A percentile compares a stretch with the other conserved stretches of the same genome.
Evolutionary conservation across 2,113 vertebrate genomes (phyloP).

Genomic region (Corvus cornix): DNA sequence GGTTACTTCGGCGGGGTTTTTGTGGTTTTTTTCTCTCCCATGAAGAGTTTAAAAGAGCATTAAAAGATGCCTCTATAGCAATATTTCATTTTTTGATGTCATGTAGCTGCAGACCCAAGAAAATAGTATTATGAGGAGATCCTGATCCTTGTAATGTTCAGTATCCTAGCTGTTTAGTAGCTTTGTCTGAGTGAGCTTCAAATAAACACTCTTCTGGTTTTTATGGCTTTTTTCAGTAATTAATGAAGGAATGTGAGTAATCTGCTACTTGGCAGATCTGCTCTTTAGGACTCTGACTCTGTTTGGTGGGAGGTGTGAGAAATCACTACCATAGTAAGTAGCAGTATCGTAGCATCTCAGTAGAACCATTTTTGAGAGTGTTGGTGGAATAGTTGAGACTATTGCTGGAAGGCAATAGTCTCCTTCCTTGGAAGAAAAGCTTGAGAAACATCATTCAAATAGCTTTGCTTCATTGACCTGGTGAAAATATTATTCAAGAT

Average conservation of each 20-base stretch:
- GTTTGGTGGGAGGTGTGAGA: slow-evolving; percentile 48
- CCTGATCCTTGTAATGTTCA: background rate
- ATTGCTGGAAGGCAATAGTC: background rate
- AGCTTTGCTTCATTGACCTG: slow-evolving; percentile 7
- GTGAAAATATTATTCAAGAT: background rate
- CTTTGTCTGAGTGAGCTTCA: background rate
- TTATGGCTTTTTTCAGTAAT: background rate
- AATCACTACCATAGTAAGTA: background rate
- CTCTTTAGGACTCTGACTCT: slow-evolving; percentile 8
- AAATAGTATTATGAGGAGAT: background rate
- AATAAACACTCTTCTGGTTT: background rate
- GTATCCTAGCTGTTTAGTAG: background rate
- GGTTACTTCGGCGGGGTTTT: background rate
- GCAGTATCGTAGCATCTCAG: background rate
- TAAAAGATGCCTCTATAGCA: background rate
- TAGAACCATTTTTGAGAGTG: background rate
- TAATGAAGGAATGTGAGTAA: slow-evolving; percentile 39
- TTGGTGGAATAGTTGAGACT: background rate
- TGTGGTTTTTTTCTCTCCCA: too few species aligned
- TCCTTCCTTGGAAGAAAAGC: background rate
- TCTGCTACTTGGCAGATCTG: background rate
- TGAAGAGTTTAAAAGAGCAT: background rate
- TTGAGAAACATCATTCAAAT: background rate
- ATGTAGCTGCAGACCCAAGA: background rate
- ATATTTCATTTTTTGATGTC: background rate